These are phyloP conservation scores for Aphelinus atriplicis DNA, from an alignment of 1,140 invertebrate species.

Conservation along the genomic window DNA sequence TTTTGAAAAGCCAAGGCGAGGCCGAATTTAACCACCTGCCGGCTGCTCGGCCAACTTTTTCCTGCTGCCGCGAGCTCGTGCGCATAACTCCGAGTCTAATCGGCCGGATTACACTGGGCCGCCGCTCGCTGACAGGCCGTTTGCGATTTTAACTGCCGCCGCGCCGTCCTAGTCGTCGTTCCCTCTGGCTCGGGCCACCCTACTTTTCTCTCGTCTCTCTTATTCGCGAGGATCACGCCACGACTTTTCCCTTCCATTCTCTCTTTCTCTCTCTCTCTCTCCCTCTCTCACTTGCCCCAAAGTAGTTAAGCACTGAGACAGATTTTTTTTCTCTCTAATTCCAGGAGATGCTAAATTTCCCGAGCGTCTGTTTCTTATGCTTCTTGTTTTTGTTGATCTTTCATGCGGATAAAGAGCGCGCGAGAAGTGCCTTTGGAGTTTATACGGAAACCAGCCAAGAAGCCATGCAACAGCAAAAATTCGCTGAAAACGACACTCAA, in stretches of 20 bases:
- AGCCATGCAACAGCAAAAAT: too few species aligned
- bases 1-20: background rate
- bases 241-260: background rate
- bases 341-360: constrained; percentile 5
- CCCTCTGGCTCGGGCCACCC: too few species aligned
- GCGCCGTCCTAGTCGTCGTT: background rate
- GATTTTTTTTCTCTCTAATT: constrained; percentile 10
- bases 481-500: too few species aligned
- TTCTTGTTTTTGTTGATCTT: too few species aligned
- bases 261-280: background rate
- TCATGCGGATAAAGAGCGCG: too few species aligned
- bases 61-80: background rate
- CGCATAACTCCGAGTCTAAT: constrained; percentile 31
- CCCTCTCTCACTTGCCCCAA: background rate
- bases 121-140: constrained; percentile 26
- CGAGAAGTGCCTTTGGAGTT: too few species aligned
- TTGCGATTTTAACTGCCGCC: constrained; percentile 27
- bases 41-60: constrained; percentile 25
- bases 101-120: constrained; percentile 23
- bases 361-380: background rate
- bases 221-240: too few species aligned
- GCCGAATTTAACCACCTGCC: constrained; percentile 30
- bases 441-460: too few species aligned
- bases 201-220: too few species aligned
- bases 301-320: background rate